Evolutionary conservation across 2,113 vertebrate genomes (phyloP).

Genomic region (Cinclus cinclus): DNA sequence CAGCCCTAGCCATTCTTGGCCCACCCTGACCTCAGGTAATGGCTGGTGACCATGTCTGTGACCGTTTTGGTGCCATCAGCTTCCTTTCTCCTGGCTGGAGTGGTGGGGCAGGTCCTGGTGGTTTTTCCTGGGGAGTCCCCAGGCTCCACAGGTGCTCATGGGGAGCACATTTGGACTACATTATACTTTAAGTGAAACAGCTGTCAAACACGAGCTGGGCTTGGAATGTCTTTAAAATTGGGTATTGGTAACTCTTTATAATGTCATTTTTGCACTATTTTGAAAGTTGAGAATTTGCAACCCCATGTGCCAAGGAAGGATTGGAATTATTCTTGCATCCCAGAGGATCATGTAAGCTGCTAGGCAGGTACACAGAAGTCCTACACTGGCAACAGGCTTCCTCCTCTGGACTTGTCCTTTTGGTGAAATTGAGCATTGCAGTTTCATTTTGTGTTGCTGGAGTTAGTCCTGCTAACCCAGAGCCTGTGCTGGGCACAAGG

Average conservation of each 20-base stretch:
- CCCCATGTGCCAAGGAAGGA: background rate
- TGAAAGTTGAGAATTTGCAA: background rate
- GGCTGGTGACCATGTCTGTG: background rate
- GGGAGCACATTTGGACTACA: background rate
- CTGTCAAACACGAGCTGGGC: background rate
- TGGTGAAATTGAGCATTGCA: background rate
- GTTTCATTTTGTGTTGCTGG: background rate
- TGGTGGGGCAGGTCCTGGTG: background rate
- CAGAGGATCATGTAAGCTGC: background rate
- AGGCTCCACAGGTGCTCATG: rapidly evolving
- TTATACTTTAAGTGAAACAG: background rate
- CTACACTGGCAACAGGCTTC: rapidly evolving
- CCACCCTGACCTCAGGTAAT: background rate
- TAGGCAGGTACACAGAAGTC: background rate
- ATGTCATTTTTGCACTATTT: background rate
- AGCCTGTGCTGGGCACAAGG: background rate
- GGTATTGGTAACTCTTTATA: background rate
- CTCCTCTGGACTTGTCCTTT: background rate
- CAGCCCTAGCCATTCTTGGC: rapidly evolving
- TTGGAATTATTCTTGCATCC: background rate
- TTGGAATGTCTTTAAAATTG: background rate
- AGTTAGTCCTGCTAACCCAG: background rate
- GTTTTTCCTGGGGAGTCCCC: rapidly evolving
- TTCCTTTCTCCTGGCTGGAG: background rate
- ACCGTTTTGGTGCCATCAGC: background rate